A percentile compares a stretch with the other conserved stretches of the same genome.
Conservation (phyloP, 2,113 vertebrate genomes). For the Suricata suricatta region DNA sequence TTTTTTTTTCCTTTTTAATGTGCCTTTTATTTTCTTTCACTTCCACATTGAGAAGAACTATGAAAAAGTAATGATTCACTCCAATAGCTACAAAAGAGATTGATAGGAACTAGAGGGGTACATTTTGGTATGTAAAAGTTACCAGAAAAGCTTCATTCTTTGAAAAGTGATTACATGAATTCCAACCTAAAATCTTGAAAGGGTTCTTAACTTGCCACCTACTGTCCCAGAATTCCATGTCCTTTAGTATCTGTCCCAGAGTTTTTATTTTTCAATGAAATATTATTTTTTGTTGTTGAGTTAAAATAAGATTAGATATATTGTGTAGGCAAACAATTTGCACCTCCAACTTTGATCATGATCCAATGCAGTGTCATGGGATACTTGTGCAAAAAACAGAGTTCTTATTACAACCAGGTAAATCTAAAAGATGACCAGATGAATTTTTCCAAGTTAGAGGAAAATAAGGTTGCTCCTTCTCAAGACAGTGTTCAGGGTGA, state of each 20-base stretch:
- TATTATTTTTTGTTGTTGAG: neutral
- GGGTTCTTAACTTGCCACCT: neutral
- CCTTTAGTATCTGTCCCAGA: neutral
- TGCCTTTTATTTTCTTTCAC: constrained; percentile 18
- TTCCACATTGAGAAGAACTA: constrained; percentile 11
- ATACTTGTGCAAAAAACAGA: neutral
- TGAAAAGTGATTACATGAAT: constrained; percentile 64
- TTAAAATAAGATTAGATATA: neutral
- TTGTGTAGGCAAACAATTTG: neutral
- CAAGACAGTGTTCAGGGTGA: neutral
- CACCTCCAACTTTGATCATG: neutral
- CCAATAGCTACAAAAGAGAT: constrained; percentile 33
- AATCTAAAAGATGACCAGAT: neutral
- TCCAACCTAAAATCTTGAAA: constrained; percentile 1
- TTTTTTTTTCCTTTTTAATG: neutral
- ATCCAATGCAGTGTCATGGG: neutral
- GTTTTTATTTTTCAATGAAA: neutral
- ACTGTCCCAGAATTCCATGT: neutral
- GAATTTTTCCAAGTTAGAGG: neutral
- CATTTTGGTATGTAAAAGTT: neutral
- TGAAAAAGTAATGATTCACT: constrained; percentile 58
- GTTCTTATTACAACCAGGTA: neutral
- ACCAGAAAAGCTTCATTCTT: constrained; percentile 28
- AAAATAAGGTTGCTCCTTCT: neutral
- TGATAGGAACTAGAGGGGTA: neutral